A percentile compares a stretch with the other conserved stretches of the same genome.
These are phyloP conservation scores for Numida meleagris DNA, from an alignment of 2,113 vertebrate genomes.

Conservation along the genomic window DNA sequence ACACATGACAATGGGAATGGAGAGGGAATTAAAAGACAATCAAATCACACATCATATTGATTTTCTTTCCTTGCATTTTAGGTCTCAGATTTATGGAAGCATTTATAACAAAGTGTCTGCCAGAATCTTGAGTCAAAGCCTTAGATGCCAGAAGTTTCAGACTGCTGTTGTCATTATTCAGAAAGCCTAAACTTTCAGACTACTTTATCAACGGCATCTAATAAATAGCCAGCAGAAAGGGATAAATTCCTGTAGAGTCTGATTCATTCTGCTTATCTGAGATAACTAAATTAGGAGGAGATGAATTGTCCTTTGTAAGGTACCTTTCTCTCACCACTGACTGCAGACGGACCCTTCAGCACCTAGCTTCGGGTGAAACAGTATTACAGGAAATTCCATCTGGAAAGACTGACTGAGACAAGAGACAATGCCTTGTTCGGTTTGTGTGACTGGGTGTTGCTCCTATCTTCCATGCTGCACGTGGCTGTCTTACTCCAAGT, in stretches of 20 bases:
- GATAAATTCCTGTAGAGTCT: not conserved
- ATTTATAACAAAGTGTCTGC: not conserved
- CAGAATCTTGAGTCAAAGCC: not conserved
- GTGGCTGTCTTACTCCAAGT: accelerated
- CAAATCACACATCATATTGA: not conserved
- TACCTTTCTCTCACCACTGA: not conserved
- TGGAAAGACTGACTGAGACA: not conserved
- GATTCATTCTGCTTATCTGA: not conserved
- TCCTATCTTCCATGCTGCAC: not conserved
- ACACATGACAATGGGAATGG: not conserved
- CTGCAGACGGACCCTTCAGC: not conserved
- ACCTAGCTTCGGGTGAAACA: accelerated
- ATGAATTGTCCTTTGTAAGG: not conserved
- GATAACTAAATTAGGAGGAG: not conserved
- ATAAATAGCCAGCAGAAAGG: not conserved
- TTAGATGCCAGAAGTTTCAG: not conserved
- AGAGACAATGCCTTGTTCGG: not conserved
- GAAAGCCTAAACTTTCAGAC: not conserved
- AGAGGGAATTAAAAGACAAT: not conserved
- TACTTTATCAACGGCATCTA: not conserved
- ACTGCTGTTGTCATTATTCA: not conserved
- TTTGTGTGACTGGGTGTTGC: not conserved
- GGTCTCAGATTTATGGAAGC: not conserved
- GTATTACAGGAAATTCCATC: not conserved
- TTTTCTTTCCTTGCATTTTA: not conserved